Conservation (phyloP, 2,113 vertebrate species). For the Pipra filicauda region DNA sequence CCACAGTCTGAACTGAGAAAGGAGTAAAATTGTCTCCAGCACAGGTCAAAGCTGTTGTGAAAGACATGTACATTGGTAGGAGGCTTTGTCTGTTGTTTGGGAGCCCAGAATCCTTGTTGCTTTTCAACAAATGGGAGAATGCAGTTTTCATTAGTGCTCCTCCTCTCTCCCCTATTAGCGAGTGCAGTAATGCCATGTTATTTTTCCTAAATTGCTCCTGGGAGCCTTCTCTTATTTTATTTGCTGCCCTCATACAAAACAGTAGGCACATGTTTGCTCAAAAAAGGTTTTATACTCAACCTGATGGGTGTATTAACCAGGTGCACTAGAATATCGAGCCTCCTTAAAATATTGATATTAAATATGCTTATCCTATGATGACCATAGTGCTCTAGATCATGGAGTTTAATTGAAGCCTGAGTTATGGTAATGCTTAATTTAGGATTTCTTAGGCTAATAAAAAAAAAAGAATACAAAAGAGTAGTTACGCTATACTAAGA, state of each 20-base stretch:
- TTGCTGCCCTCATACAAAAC: background rate
- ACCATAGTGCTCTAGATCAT: background rate
- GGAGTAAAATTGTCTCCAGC: background rate
- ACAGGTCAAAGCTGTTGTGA: background rate
- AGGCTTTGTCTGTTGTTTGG: background rate
- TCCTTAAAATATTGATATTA: background rate
- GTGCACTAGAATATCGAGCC: background rate
- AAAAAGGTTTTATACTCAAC: background rate
- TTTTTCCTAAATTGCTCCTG: background rate
- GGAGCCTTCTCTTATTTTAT: background rate
- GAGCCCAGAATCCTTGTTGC: background rate
- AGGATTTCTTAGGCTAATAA: background rate
- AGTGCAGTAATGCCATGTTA: background rate
- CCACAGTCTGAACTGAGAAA: background rate
- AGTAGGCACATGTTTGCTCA: background rate
- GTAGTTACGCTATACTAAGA: background rate
- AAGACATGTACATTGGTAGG: background rate
- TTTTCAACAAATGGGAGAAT: background rate
- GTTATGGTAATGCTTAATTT: background rate
- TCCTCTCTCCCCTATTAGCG: accelerated
- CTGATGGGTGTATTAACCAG: background rate
- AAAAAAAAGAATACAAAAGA: background rate
- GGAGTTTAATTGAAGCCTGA: background rate
- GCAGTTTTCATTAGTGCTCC: background rate
- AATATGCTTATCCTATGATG: background rate